Evolutionary conservation across 2,888 invertebrate species (phyloP).

Genomic region (Parnassius mnemosyne): DNA sequence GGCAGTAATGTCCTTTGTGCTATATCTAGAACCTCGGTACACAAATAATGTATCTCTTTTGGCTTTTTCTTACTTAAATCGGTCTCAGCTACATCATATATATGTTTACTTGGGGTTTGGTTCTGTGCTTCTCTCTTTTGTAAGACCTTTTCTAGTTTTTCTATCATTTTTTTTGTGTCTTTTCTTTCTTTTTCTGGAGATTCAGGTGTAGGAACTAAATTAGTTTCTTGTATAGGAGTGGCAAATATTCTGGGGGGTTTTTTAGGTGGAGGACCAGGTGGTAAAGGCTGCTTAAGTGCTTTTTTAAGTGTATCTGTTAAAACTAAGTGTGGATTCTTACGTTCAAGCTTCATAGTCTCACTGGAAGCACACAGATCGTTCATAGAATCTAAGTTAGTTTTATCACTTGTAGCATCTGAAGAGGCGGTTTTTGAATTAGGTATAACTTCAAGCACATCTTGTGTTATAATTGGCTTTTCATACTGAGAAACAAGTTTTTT

Average conservation of each 20-base stretch:
- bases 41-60: constrained; percentile 74
- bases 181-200: constrained; percentile 52
- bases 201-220: constrained; percentile 24
- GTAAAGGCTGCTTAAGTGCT: constrained; percentile 84
- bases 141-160: constrained; percentile 82
- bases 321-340: constrained; percentile 67
- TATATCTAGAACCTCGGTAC: constrained; percentile 72
- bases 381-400: constrained; percentile 56
- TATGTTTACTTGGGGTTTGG: constrained; percentile 36
- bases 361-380: constrained; percentile 61
- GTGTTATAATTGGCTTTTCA: constrained; percentile 41
- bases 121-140: constrained; percentile 69
- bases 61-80: constrained; percentile 51
- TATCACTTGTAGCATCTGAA: constrained; percentile 29
- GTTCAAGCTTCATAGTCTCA: constrained; percentile 67
- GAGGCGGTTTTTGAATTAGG: constrained; percentile 7
- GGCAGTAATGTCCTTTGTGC: constrained; percentile 55
- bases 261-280: constrained; percentile 86
- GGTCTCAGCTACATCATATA: constrained; percentile 48
- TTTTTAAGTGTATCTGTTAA: constrained; percentile 82
- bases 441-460: constrained; percentile 28
- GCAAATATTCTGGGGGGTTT: constrained; percentile 86
- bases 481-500: constrained; percentile 52
- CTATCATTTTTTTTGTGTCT: constrained; percentile 83
- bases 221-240: constrained; percentile 43